Evolutionary conservation across 2,888 invertebrate genomes (phyloP).

Genomic region (Hydraecia micacea): DNA sequence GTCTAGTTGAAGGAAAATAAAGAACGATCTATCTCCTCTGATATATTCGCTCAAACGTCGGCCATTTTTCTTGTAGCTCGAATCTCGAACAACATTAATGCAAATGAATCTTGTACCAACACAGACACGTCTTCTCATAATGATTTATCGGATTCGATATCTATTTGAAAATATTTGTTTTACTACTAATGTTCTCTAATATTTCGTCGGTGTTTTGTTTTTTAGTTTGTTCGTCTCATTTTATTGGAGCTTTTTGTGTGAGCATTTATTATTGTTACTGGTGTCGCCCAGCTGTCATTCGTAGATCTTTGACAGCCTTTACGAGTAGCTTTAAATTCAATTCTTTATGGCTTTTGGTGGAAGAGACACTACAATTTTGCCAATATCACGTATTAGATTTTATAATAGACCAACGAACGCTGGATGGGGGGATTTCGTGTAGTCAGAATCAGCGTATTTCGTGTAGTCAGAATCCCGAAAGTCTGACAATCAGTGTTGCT

Average conservation of each 20-base stretch:
- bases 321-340: neutral
- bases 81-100: slow-evolving; percentile 57
- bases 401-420: neutral
- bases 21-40: slow-evolving; percentile 44
- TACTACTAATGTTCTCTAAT: slow-evolving; percentile 16
- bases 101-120: slow-evolving; percentile 59
- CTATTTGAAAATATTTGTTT: slow-evolving; percentile 52
- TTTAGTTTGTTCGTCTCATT: neutral
- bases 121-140: slow-evolving; percentile 30
- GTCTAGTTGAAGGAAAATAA: slow-evolving; percentile 34
- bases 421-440: neutral
- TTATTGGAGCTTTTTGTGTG: neutral
- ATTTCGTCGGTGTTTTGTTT: slow-evolving; percentile 8
- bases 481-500: neutral
- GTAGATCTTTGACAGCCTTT: neutral
- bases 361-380: neutral
- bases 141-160: slow-evolving; percentile 51
- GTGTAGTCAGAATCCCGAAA: neutral
- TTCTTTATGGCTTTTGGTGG: neutral
- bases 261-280: neutral
- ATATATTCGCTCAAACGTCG: slow-evolving; percentile 45
- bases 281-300: neutral
- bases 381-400: neutral
- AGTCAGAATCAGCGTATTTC: neutral
- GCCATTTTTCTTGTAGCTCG: slow-evolving; percentile 55